Evolutionary conservation across 35 echinoderm and acorn worm species (phyloP), one percentile per base, ranked within the genome.

Genomic region (Ophiothrix spiculata): DNA sequence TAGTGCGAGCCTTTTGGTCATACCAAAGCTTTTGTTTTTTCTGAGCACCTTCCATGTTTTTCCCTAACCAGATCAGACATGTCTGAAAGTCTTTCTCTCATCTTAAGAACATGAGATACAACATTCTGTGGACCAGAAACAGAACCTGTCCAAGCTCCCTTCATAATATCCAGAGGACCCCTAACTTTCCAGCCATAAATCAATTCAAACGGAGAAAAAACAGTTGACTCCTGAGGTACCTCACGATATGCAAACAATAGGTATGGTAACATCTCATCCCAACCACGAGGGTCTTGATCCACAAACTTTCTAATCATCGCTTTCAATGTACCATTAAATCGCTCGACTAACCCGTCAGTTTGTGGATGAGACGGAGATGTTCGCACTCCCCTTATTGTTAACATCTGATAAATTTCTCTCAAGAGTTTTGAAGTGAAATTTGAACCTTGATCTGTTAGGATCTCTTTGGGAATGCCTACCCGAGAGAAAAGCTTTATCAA

Each of bases 381-480:
- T 0, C 56, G 84, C 39, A 95, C 35, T 45, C 88, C 60, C 23
- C 39, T 64, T 14, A 92, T 91, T 16, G 84, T 85, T 40, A 95
- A 46, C 11, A 91, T 37, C 39, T 81, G 77, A 86, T 80, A 45
- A 28, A 95, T 39, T 76, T 95, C 80, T 78, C 83, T 88, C 93
- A 95, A 91, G 3, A 91, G 21, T 14, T 75, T 54, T 1, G 89
- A 91, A 0, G 74, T 88, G 74, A 95, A 91, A 12, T 95, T 79
- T 19, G 77, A 39, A 6, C 89, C 93, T 76, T 88, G 84, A 42
- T 95, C 89, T n/a, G 89, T 84, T 15, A 95, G 75, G 1, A 95
- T 95, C 49, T 95, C 93, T 12, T 83, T 31, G 39, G 93, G 93
- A 33, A 91, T 64, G 25, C 93, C 93, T 80, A 91, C 69, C 36